These are phyloP conservation scores for Propithecus perrieri DNA, from an alignment of 2,797 vertebrate species.

Conservation along the genomic window DNA sequence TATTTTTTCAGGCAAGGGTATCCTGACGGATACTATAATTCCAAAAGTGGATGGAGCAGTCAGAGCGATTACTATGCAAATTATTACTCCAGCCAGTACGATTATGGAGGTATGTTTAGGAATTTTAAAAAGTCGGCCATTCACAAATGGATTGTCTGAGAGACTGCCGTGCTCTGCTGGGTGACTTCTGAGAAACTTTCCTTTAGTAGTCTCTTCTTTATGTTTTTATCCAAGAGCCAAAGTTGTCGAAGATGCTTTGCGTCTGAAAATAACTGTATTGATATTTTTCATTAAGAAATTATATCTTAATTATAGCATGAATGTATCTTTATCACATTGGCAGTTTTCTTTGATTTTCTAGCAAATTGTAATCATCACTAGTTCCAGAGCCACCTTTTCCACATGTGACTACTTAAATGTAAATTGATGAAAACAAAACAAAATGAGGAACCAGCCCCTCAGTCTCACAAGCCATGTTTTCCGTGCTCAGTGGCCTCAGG, in stretches of 20 bases:
- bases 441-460: background rate
- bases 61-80: slow-evolving; percentile 92
- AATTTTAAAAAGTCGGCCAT: background rate
- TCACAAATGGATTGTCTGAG: background rate
- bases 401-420: background rate
- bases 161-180: rapidly evolving
- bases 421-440: too few relatives aligned
- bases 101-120: slow-evolving; percentile 89
- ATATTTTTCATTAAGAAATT: too few relatives aligned
- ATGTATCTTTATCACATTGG: rapidly evolving
- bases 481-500: rapidly evolving
- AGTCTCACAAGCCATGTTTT: rapidly evolving
- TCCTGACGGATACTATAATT: slow-evolving; percentile 88
- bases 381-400: background rate
- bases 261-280: rapidly evolving
- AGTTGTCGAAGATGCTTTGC: background rate
- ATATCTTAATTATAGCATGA: rapidly evolving
- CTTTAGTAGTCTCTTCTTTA: rapidly evolving
- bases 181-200: background rate
- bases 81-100: slow-evolving; percentile 90
- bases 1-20: slow-evolving; percentile 90
- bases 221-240: background rate
- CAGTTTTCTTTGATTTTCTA: background rate
- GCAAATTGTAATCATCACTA: rapidly evolving
- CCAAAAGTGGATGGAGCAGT: slow-evolving; percentile 91